Conservation (phyloP, 2,888 invertebrate species). For the Syrphus vitripennis region DNA sequence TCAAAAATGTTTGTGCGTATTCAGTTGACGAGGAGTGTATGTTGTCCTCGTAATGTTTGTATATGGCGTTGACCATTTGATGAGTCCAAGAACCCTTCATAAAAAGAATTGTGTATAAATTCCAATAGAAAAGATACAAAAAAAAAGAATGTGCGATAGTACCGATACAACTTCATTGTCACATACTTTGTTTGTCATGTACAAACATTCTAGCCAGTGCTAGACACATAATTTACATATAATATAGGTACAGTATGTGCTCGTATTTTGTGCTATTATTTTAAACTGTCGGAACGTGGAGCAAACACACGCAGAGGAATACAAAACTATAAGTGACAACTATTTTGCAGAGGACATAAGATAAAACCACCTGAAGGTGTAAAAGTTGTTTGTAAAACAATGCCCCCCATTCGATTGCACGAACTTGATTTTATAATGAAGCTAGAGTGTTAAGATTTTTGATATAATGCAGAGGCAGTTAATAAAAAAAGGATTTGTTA, state of each 20-base stretch:
- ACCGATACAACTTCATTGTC: conserved; percentile 27
- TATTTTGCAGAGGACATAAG: neutral
- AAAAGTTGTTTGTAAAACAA: neutral
- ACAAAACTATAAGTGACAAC: neutral
- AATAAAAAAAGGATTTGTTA: too few relatives aligned
- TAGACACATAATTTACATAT: neutral
- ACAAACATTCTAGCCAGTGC: neutral
- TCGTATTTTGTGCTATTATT: neutral
- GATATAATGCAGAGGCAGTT: too few relatives aligned
- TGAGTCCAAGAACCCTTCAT: conserved; percentile 55
- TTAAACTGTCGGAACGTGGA: neutral
- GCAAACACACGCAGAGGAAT: neutral
- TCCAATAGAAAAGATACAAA: conserved; percentile 1
- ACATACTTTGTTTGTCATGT: conserved; percentile 4
- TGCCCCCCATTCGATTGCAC: too few relatives aligned
- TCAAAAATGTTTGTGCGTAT: too few relatives aligned
- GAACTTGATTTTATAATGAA: too few relatives aligned
- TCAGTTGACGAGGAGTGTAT: too few relatives aligned
- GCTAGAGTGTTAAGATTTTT: too few relatives aligned
- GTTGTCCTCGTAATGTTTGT: too few relatives aligned
- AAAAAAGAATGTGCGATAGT: neutral
- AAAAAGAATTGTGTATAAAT: conserved; percentile 11
- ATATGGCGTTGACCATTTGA: conserved; percentile 58
- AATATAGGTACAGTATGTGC: neutral
- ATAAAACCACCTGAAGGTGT: neutral